Base-by-base conservation (phyloP, 1,140 invertebrate species). In the Drosophila rhopaloa region DNA sequence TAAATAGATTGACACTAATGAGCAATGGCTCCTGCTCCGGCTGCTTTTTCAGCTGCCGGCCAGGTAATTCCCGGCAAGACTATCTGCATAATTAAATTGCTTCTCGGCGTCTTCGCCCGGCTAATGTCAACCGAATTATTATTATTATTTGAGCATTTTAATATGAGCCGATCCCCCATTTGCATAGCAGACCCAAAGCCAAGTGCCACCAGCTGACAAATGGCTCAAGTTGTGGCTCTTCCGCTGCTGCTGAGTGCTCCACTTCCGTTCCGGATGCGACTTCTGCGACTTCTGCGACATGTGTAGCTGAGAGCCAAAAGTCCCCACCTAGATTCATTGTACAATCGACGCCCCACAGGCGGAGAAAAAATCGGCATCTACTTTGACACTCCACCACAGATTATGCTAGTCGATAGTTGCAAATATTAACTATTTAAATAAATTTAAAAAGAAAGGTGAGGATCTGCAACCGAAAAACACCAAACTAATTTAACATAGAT, bases 1-100 rank as follows among this genome's bases (percentile, higher is more conserved):
- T 89, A 88, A 88, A 89, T 88, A 88, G 83, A 88, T 88, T 88
- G 83, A 88, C 83, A 88, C 83, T 88, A 88, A 88, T 88, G 83
- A 88, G 83, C 84, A 71, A 80, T 89, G 76, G 84, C 84, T 35
- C 51, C 58, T 37, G 61, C 63, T 50, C 41, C 40, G 2, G 27
- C 32, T 44, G 38, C 40, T 19, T 19, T 37, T 48, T 32, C 44
- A 58, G 66, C 47, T 68, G 67, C 19, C 37, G 62, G 48, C 73
- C 74, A 76, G 73, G 73, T 76, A 76, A 76, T 76, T 76, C 61
- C 73, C 38, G 54, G 19, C 19, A 75, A 76, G 73, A 76, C 73
- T 76, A 76, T 76, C 73, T 76, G 73, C 73, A 76, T 76, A 76
- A 76, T 76, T 76, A 85, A 85, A 85, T 85, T 85, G 81, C 83